These are phyloP conservation scores for Eretmochelys imbricata DNA, from an alignment of 2,113 vertebrate genomes.

Conservation along the genomic window DNA sequence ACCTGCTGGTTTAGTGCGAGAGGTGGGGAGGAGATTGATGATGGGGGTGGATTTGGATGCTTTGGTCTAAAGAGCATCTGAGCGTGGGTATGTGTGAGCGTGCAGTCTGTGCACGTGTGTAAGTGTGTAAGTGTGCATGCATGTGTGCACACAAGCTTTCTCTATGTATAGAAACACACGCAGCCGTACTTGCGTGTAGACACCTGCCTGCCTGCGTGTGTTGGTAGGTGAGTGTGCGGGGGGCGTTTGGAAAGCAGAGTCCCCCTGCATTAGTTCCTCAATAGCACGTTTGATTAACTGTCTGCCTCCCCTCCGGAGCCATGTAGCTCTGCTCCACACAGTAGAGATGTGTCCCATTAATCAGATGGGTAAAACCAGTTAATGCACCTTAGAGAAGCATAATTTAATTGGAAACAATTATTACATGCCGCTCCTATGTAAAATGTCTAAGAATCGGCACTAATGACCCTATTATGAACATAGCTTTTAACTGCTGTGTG, in stretches of 20 bases:
- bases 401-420: slow-evolving; percentile 65
- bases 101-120: fast-evolving
- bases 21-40: background rate
- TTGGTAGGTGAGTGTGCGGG: background rate
- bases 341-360: slow-evolving; percentile 51
- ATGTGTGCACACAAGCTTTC: fast-evolving
- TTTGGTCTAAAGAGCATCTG: background rate
- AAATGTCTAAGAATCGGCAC: slow-evolving; percentile 51
- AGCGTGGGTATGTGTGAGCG: background rate
- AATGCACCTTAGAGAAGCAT: slow-evolving; percentile 67
- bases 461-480: slow-evolving; percentile 47
- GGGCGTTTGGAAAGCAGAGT: background rate
- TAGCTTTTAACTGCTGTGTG: slow-evolving; percentile 41
- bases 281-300: slow-evolving; percentile 27
- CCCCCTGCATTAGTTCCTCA: background rate
- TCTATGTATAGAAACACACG: fast-evolving
- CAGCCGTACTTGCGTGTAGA: fast-evolving
- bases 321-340: slow-evolving; percentile 7
- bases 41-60: background rate
- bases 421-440: slow-evolving; percentile 45
- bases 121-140: background rate
- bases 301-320: slow-evolving; percentile 36
- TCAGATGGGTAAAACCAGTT: slow-evolving; percentile 59
- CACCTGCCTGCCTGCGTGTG: fast-evolving
- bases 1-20: fast-evolving